Evolutionary conservation across 1,140 invertebrate genomes (phyloP).

Genomic region (Saccostrea cuccullata): DNA sequence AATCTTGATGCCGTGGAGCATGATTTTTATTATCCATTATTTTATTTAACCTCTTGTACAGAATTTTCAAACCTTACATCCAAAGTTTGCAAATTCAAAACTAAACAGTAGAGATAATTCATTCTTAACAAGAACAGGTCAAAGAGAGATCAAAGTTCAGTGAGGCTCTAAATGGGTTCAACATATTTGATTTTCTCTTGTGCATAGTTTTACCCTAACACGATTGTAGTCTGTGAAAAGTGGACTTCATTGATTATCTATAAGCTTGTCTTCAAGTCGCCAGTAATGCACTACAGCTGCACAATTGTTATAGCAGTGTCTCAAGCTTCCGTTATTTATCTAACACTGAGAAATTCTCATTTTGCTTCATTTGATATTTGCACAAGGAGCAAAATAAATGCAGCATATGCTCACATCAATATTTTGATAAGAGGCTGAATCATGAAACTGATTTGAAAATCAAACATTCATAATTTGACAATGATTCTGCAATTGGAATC

Average conservation of each 20-base stretch:
- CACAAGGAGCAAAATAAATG: background rate
- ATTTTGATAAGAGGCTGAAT: background rate
- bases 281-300: background rate
- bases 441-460: background rate
- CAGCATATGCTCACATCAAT: background rate
- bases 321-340: background rate
- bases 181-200: background rate
- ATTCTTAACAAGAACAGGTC: background rate
- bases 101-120: background rate
- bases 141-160: background rate
- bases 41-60: too few relatives aligned
- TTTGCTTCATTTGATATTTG: background rate
- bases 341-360: background rate
- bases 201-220: background rate
- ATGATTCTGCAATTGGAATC: background rate
- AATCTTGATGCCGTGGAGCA: too few relatives aligned
- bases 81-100: too few relatives aligned
- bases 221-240: background rate
- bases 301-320: background rate
- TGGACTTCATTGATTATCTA: background rate
- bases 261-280: background rate
- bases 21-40: too few relatives aligned
- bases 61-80: background rate
- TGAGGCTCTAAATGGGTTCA: background rate
- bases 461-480: background rate